These are phyloP conservation scores for Drosophila atripex DNA, from an alignment of 2,888 invertebrate species.

Conservation along the genomic window DNA sequence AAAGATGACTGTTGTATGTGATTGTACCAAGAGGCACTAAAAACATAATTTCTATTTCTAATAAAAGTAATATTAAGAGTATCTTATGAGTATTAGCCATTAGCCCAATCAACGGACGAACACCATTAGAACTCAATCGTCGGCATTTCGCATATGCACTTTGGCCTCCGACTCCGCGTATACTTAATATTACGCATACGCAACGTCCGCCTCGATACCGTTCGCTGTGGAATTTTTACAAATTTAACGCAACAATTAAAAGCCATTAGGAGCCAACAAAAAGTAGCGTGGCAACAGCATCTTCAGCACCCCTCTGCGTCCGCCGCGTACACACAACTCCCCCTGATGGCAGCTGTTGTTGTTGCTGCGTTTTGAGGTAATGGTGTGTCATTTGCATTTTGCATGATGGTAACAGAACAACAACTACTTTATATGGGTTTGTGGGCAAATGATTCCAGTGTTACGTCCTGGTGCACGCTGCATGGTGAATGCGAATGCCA, in stretches of 20 bases:
- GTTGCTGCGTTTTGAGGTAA: conserved; percentile 44
- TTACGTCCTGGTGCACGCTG: conserved; percentile 17
- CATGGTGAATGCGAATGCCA: conserved; percentile 26
- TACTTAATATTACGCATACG: conserved; percentile 52
- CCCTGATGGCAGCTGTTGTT: conserved; percentile 29
- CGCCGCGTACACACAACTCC: not conserved
- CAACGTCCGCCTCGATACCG: conserved; percentile 7
- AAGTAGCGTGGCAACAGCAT: conserved; percentile 48
- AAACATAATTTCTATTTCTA: not conserved
- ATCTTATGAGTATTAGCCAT: not conserved
- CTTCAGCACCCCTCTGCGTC: conserved; percentile 38
- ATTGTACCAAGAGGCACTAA: not conserved
- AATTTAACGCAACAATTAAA: conserved; percentile 78
- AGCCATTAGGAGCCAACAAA: conserved; percentile 74
- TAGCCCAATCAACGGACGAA: not conserved
- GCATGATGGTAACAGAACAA: conserved; percentile 47
- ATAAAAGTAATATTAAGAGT: not conserved
- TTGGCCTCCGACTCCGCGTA: conserved; percentile 51
- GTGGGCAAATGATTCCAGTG: conserved; percentile 40
- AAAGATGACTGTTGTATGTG: conserved; percentile 28
- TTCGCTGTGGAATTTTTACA: conserved; percentile 50
- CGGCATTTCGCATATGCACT: conserved; percentile 50
- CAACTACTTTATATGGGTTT: conserved; percentile 30
- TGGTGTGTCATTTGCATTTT: conserved; percentile 76
- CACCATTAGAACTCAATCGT: conserved; percentile 2